Percentiles rank a stretch among this genome's conserved stretches.
phyloP scores from a whole-genome alignment of 2,797 vertebrate species.

The Austrolebias charrua region DNA sequence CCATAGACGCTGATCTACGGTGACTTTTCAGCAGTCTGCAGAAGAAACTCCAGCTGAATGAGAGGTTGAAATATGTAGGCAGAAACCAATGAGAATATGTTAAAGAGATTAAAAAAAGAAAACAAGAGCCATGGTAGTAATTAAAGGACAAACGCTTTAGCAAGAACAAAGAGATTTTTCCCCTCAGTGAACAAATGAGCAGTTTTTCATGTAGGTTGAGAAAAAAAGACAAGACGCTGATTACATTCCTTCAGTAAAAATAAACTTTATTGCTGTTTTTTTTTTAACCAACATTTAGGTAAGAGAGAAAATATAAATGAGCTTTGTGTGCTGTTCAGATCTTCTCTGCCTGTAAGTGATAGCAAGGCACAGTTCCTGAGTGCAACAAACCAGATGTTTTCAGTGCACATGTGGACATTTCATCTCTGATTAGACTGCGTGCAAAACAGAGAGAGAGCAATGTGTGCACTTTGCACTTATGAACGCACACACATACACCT shows the following conservation, averaged over 20 bases:
- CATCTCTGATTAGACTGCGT: slow-evolving; percentile 62
- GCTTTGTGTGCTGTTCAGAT: slow-evolving; percentile 9
- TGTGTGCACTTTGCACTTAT: slow-evolving; percentile 9
- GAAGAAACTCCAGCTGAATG: slow-evolving; percentile 4
- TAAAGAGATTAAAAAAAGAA: slow-evolving; percentile 43
- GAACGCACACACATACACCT: slow-evolving; percentile 3
- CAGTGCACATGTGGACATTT: slow-evolving; percentile 67
- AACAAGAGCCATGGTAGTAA: slow-evolving; percentile 56
- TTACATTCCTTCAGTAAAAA: too few relatives aligned
- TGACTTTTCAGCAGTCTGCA: slow-evolving; percentile 8
- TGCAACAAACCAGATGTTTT: slow-evolving; percentile 73
- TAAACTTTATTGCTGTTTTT: too few relatives aligned
- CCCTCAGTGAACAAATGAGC: slow-evolving; percentile 20
- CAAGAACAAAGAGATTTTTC: slow-evolving; percentile 22
- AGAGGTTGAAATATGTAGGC: slow-evolving; percentile 35
- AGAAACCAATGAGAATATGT: background rate
- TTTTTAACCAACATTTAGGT: slow-evolving; percentile 21
- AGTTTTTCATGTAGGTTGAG: slow-evolving; percentile 7
- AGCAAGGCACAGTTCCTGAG: slow-evolving; percentile 62
- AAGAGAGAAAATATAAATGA: slow-evolving; percentile 9
- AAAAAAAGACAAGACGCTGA: too few relatives aligned
- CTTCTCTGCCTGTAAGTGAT: slow-evolving; percentile 57
- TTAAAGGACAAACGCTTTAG: slow-evolving; percentile 46
- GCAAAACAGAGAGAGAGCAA: slow-evolving; percentile 49
- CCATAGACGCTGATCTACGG: slow-evolving; percentile 23